A percentile compares a stretch with the other conserved stretches of the same genome.
phyloP scores from a whole-genome alignment of 2,888 invertebrate genomes.

The Stenurella melanura region DNA sequence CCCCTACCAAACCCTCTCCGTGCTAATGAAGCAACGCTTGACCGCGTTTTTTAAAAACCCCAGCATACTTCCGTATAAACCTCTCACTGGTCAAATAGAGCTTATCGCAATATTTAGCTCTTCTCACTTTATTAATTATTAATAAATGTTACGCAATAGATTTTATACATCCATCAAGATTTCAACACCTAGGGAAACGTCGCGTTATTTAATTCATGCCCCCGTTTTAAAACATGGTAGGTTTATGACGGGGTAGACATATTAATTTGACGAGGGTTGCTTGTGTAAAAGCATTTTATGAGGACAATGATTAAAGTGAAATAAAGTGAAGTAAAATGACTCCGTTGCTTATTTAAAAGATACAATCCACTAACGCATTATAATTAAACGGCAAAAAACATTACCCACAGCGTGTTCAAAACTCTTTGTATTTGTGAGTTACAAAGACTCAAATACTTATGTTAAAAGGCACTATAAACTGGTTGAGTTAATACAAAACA shows the following conservation, averaged over 20 bases:
- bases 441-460: no score
- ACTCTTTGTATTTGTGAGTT: no score
- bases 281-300: conserved; percentile 4
- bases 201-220: not conserved
- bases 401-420: not conserved
- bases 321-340: not conserved
- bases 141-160: not conserved
- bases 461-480: no score
- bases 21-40: no score
- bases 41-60: no score
- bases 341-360: not conserved
- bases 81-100: no score
- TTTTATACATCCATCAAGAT: not conserved
- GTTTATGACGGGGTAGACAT: not conserved
- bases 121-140: not conserved
- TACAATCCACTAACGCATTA: conserved; percentile 3
- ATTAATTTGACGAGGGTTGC: conserved; percentile 7
- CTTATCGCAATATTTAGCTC: no score
- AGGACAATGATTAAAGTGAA: conserved; percentile 6
- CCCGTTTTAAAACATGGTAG: not conserved
- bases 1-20: no score
- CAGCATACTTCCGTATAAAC: no score
- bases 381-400: not conserved
- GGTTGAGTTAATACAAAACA: no score
- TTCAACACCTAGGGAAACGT: conserved; percentile 7